phyloP scores from a whole-genome alignment of 35 echinoderm and acorn worm species.

The Ophiothrix spiculata region DNA sequence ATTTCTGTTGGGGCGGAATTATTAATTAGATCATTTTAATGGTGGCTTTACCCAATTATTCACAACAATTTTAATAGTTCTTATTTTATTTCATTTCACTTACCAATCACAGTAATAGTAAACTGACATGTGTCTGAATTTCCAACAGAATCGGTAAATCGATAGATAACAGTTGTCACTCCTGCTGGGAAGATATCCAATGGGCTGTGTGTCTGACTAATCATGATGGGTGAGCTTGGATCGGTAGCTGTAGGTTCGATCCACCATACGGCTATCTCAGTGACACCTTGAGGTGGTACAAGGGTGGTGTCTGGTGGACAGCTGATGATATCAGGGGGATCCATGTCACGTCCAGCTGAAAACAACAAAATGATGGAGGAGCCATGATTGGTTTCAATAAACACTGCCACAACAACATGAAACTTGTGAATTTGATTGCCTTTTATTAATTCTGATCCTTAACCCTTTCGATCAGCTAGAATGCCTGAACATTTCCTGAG shows the following conservation, averaged over 20 bases:
- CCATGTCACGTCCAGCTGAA: not conserved
- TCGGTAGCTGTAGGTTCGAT: conserved; percentile 6
- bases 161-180: conserved; percentile 3
- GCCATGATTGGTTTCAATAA: not conserved
- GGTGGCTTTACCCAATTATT: too few relatives aligned
- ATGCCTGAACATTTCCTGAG: too few relatives aligned
- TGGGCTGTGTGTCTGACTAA: conserved; percentile 13
- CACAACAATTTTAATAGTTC: too few relatives aligned
- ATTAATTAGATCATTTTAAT: too few relatives aligned
- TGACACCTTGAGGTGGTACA: not conserved
- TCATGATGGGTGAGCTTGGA: not conserved
- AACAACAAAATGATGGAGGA: not conserved
- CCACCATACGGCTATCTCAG: not conserved
- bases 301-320: not conserved
- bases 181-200: conserved; percentile 3
- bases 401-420: not conserved
- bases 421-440: not conserved
- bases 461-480: too few relatives aligned
- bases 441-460: too few relatives aligned
- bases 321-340: not conserved
- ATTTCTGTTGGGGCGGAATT: too few relatives aligned
- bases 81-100: too few relatives aligned
- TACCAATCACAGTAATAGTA: conserved; percentile 18
- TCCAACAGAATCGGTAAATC: conserved; percentile 5
- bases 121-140: conserved; percentile 4